Evolutionary conservation across 2,113 vertebrate genomes (phyloP).

Genomic region (Antechinus stuartii): DNA sequence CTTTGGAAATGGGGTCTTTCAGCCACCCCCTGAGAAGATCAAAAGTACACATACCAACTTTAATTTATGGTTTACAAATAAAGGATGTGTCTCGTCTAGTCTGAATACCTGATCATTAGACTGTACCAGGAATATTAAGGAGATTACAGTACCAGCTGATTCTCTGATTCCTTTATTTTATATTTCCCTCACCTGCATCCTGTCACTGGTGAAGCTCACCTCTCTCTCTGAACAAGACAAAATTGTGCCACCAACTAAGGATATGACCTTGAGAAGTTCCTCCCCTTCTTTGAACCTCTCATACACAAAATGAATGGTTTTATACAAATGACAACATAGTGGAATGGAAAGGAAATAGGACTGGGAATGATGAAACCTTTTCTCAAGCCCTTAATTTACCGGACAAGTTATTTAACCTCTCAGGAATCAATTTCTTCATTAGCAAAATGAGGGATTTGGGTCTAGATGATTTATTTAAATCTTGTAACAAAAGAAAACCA

Average conservation of each 20-base stretch:
- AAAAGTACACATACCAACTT: background rate
- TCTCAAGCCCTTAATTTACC: background rate
- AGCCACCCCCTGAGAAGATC: background rate
- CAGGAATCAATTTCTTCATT: background rate
- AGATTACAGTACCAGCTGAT: background rate
- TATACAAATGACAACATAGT: background rate
- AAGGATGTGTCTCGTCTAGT: background rate
- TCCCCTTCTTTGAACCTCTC: background rate
- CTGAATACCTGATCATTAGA: background rate
- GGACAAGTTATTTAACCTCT: background rate
- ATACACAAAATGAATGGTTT: background rate
- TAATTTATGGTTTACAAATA: background rate
- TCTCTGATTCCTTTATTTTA: background rate
- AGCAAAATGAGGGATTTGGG: background rate
- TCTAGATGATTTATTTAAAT: background rate
- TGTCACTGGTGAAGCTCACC: background rate
- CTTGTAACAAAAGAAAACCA: background rate
- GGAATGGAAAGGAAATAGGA: background rate
- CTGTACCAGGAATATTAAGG: background rate
- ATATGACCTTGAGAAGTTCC: background rate
- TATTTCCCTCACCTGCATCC: background rate
- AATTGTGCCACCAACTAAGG: background rate
- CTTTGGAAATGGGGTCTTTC: background rate
- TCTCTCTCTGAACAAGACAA: background rate
- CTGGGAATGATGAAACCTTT: background rate